These are phyloP conservation scores for Abrostola tripartita DNA, from an alignment of 2,888 invertebrate genomes.

Conservation along the genomic window DNA sequence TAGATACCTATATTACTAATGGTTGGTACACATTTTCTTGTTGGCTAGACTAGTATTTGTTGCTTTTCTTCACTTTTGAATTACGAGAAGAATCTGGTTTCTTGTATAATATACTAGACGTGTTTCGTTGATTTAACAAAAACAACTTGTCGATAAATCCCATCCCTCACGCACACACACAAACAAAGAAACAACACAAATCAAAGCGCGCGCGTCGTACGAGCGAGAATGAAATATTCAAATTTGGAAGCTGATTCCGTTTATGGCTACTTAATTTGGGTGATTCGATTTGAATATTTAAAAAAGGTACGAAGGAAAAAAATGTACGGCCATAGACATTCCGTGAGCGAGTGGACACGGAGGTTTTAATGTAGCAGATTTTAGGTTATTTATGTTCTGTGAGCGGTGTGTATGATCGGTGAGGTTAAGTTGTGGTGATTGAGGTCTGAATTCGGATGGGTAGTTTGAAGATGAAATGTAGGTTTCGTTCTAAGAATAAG, in stretches of 20 bases:
- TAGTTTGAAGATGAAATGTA: conserved; percentile 38
- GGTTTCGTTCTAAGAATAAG: conserved; percentile 35
- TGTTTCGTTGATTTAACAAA: neutral
- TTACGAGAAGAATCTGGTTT: no score
- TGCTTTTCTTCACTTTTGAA: no score
- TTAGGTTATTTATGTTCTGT: conserved; percentile 54
- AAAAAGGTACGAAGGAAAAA: conserved; percentile 78
- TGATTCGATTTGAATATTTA: conserved; percentile 88
- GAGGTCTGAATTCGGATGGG: conserved; percentile 50
- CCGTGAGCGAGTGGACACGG: conserved; percentile 66
- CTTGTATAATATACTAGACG: neutral
- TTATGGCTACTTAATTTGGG: conserved; percentile 89
- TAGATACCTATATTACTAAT: neutral
- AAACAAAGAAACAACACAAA: conserved; percentile 71
- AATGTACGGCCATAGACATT: conserved; percentile 80
- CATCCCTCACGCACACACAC: conserved; percentile 71
- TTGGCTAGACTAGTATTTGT: no score
- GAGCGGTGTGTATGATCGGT: conserved; percentile 51
- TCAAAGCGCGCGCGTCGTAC: conserved; percentile 81
- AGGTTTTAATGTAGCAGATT: conserved; percentile 61
- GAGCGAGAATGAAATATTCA: conserved; percentile 87
- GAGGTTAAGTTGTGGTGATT: conserved; percentile 48
- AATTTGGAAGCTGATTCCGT: conserved; percentile 89
- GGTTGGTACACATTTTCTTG: no score
- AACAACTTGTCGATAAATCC: conserved; percentile 39